A percentile compares a stretch with the other conserved stretches of the same genome.
These are phyloP conservation scores for Lathronympha strigana DNA, from an alignment of 2,888 invertebrate genomes.

Conservation along the genomic window DNA sequence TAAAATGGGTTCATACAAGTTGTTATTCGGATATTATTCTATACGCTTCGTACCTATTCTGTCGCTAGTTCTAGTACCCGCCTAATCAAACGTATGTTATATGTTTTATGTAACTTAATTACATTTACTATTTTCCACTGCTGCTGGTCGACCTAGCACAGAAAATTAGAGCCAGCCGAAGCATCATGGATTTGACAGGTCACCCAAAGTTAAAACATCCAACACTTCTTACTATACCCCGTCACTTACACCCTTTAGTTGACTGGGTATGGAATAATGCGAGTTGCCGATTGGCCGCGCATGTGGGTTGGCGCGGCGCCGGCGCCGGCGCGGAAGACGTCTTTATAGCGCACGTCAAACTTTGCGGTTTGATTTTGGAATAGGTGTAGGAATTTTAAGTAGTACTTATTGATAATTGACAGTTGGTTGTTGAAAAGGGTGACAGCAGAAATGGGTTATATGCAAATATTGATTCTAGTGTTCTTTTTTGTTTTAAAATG, in stretches of 20 bases:
- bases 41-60: no score
- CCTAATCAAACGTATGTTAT: no score
- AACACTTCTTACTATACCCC: no score
- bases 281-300: conserved; percentile 21
- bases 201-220: not conserved
- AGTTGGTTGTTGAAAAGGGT: not conserved
- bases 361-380: not conserved
- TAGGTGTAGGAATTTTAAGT: not conserved
- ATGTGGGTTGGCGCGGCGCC: conserved; percentile 32
- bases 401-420: not conserved
- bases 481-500: no score
- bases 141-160: not conserved
- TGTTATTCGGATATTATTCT: no score
- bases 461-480: no score
- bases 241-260: not conserved
- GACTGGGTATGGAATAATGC: not conserved
- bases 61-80: no score
- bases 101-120: no score
- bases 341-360: conserved; percentile 35
- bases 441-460: no score
- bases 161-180: not conserved
- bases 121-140: not conserved
- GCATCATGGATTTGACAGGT: not conserved
- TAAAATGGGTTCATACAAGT: no score
- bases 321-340: conserved; percentile 26